Percentiles rank a stretch among this genome's conserved stretches.
Evolutionary conservation across 2,113 vertebrate genomes (phyloP).

Genomic region (Aspiorhynchus laticeps): DNA sequence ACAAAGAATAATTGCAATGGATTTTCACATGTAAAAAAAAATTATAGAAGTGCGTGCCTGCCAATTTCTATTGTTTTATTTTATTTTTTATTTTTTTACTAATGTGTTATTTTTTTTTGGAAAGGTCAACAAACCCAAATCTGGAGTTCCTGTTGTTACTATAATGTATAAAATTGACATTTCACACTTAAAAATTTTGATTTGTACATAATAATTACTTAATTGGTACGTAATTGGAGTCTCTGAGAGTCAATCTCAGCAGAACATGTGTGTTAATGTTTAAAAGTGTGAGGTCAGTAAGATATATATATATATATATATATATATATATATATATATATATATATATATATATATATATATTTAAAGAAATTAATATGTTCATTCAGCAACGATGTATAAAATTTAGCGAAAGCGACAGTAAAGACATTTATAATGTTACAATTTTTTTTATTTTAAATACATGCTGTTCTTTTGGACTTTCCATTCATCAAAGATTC

Average conservation of each 20-base stretch:
- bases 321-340: too few species aligned
- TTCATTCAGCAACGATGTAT: not conserved
- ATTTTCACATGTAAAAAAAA: not conserved
- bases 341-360: too few species aligned
- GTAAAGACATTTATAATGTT: not conserved
- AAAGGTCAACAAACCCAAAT: not conserved
- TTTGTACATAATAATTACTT: too few species aligned
- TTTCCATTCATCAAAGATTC: not conserved
- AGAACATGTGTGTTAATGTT: not conserved
- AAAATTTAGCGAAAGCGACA: not conserved
- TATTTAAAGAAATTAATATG: not conserved
- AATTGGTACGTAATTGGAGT: not conserved
- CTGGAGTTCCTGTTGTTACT: not conserved
- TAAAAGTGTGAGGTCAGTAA: not conserved
- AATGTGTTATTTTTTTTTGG: not conserved
- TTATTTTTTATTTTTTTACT: not conserved
- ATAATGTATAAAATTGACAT: not conserved
- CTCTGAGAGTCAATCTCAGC: not conserved
- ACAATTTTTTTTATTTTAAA: not conserved
- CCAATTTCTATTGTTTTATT: not conserved
- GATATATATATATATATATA: not conserved
- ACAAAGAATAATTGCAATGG: slow-evolving; percentile 19
- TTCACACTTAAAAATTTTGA: not conserved
- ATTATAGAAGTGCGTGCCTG: not conserved
- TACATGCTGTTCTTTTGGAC: not conserved